phyloP scores from a whole-genome alignment of 1,140 invertebrate genomes.

The Drosophila murphyi region DNA sequence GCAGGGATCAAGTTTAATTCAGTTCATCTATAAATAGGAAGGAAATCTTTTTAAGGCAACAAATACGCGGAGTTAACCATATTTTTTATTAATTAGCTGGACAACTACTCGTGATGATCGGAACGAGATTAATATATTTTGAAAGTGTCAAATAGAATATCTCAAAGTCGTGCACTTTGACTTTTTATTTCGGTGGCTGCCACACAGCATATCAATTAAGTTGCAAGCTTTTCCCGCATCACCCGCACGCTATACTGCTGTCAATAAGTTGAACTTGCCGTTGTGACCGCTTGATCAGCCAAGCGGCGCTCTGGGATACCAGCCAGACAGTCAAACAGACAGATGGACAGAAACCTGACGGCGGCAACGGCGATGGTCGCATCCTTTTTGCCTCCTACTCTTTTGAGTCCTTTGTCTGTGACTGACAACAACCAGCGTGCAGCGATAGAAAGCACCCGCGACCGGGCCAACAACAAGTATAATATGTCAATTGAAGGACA shows the following conservation, averaged over 20 bases:
- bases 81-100: too few species aligned
- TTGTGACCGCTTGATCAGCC: slow-evolving; percentile 58
- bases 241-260: slow-evolving; percentile 35
- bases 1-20: too few species aligned
- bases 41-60: too few species aligned
- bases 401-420: slow-evolving; percentile 25
- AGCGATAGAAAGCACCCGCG: slow-evolving; percentile 64
- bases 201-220: slow-evolving; percentile 66
- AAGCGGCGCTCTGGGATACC: slow-evolving; percentile 34
- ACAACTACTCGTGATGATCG: too few species aligned
- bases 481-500: slow-evolving; percentile 83
- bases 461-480: slow-evolving; percentile 69
- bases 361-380: not conserved
- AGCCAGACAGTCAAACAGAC: slow-evolving; percentile 20
- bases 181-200: not conserved
- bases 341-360: not conserved
- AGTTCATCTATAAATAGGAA: too few species aligned
- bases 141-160: too few species aligned
- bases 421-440: slow-evolving; percentile 53
- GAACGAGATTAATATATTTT: too few species aligned
- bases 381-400: slow-evolving; percentile 7
- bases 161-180: too few species aligned
- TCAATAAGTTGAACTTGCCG: slow-evolving; percentile 71
- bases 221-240: not conserved
- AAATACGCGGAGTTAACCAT: too few species aligned